phyloP scores from a whole-genome alignment of 2,797 vertebrate species.

The Xiphorhynchus erythropygius region DNA sequence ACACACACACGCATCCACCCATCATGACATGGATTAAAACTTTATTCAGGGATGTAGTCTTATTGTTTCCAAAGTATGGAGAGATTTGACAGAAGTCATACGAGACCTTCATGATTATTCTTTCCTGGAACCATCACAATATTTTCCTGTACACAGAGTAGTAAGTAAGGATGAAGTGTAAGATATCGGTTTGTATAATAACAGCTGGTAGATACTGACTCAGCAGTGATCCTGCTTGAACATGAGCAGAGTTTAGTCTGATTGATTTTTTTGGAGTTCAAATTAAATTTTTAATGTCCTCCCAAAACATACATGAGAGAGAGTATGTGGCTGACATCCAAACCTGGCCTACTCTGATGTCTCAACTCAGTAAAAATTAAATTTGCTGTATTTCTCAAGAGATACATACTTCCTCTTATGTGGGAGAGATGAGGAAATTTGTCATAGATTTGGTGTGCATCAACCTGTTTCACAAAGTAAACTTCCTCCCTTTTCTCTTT shows the following conservation, averaged over 20 bases:
- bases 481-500: neutral
- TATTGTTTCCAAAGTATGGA: neutral
- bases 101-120: neutral
- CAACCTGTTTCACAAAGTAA: neutral
- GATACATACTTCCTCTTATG: neutral
- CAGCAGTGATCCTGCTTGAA: neutral
- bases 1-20: rapidly evolving
- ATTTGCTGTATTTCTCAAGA: neutral
- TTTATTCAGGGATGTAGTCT: neutral
- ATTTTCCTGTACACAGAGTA: neutral
- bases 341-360: neutral
- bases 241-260: neutral
- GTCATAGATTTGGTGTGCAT: neutral
- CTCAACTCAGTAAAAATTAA: neutral
- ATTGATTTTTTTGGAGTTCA: neutral
- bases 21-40: neutral
- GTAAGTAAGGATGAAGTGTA: neutral
- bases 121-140: neutral
- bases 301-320: neutral
- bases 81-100: neutral
- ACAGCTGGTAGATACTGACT: neutral
- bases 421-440: neutral
- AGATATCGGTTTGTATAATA: neutral
- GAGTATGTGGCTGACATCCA: neutral
- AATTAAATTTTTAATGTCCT: neutral